A percentile compares a stretch with the other conserved stretches of the same genome.
Conservation (phyloP, 2,797 vertebrate species). For the Falco berigora region DNA sequence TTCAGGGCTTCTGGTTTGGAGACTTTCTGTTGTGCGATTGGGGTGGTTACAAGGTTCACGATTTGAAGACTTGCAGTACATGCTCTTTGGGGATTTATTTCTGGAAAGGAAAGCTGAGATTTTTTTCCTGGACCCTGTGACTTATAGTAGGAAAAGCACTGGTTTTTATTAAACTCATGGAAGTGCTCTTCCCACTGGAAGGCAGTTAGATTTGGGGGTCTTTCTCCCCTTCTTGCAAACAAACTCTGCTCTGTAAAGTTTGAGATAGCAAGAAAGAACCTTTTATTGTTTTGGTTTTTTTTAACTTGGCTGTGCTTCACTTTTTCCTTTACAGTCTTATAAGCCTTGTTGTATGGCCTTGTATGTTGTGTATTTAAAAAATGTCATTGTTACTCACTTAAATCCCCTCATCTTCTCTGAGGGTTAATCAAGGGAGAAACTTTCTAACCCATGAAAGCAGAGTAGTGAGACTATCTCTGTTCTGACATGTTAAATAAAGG, state of each 20-base stretch:
- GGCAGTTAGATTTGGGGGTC: not conserved
- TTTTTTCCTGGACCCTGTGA: not conserved
- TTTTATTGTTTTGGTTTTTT: not conserved
- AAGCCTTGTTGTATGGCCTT: not conserved
- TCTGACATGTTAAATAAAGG: constrained; percentile 38
- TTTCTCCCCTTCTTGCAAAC: not conserved
- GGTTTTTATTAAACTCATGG: not conserved
- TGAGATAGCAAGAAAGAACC: not conserved
- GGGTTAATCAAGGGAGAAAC: not conserved
- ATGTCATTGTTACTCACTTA: not conserved
- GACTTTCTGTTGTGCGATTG: not conserved
- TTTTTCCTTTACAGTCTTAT: not conserved
- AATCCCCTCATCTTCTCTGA: not conserved
- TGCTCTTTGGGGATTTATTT: not conserved
- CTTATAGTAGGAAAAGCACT: not conserved
- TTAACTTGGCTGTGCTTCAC: not conserved
- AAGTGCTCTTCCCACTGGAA: not conserved
- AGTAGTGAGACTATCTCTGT: not conserved
- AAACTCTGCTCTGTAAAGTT: not conserved
- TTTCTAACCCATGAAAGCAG: not conserved
- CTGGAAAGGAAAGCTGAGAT: not conserved
- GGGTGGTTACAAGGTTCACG: not conserved
- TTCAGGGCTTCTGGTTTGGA: not conserved
- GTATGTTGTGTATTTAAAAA: not conserved
- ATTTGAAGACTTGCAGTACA: not conserved